Evolutionary conservation across 2,888 invertebrate genomes (phyloP).

Genomic region (Malacosoma neustria): DNA sequence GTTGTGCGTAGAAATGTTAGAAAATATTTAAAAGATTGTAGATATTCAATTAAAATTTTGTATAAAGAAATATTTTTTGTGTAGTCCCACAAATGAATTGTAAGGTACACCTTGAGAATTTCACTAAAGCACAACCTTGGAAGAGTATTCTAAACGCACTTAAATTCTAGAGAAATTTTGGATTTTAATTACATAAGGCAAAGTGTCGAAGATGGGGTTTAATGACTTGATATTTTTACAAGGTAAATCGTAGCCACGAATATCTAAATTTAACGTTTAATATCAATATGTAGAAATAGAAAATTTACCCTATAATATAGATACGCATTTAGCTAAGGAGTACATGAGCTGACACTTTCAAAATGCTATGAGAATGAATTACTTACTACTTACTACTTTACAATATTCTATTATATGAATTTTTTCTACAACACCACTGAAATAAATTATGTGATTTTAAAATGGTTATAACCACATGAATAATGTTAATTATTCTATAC

Average conservation of each 20-base stretch:
- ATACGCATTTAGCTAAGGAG: not conserved
- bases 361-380: not conserved
- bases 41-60: conserved; percentile 9
- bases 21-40: conserved; percentile 49
- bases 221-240: conserved; percentile 24
- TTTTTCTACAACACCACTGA: not conserved
- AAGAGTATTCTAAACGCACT: conserved; percentile 71
- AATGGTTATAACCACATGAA: not conserved
- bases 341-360: not conserved
- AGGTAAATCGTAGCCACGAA: conserved; percentile 2
- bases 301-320: not conserved
- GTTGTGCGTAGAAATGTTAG: conserved; percentile 67
- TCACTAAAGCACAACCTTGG: conserved; percentile 74
- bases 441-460: not conserved
- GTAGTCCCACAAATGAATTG: conserved; percentile 31
- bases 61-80: conserved; percentile 13
- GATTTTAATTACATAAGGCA: conserved; percentile 64
- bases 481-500: not conserved
- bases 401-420: not conserved
- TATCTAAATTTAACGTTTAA: not conserved
- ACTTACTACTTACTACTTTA: not conserved
- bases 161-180: conserved; percentile 60
- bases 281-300: conserved; percentile 1
- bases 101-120: conserved; percentile 50
- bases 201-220: conserved; percentile 68